Percentiles rank a stretch among this genome's conserved stretches.
These are phyloP conservation scores for Scaptomyza tumidula DNA, from an alignment of 2,888 invertebrate species.

Conservation along the genomic window DNA sequence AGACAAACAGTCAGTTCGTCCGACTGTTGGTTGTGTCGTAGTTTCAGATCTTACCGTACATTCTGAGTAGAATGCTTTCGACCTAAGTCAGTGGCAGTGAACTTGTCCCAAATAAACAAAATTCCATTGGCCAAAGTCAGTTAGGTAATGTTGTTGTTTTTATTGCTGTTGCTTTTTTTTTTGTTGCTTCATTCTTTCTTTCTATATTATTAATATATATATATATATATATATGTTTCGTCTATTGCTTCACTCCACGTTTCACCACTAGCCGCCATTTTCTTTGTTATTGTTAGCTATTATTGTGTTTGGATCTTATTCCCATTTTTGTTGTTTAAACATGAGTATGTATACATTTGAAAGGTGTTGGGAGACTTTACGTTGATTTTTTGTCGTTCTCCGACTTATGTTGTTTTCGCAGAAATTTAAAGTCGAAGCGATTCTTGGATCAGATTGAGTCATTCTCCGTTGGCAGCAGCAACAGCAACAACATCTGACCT, in stretches of 20 bases:
- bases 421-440: slow-evolving; percentile 43
- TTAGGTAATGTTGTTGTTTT: slow-evolving; percentile 51
- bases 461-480: slow-evolving; percentile 22
- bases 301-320: slow-evolving; percentile 25
- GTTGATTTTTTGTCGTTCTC: neutral
- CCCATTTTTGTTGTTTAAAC: slow-evolving; percentile 9
- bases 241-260: slow-evolving; percentile 15
- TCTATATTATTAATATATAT: slow-evolving; percentile 12
- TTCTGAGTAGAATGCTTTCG: slow-evolving; percentile 32
- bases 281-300: slow-evolving; percentile 45
- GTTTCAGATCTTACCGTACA: slow-evolving; percentile 36
- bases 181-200: slow-evolving; percentile 27
- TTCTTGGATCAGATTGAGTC: slow-evolving; percentile 54
- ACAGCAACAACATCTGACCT: slow-evolving; percentile 10
- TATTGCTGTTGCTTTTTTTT: neutral
- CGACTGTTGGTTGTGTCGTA: neutral
- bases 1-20: slow-evolving; percentile 12
- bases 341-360: slow-evolving; percentile 24
- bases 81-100: slow-evolving; percentile 59
- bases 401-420: slow-evolving; percentile 49
- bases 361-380: slow-evolving; percentile 14
- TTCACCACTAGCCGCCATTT: slow-evolving; percentile 41
- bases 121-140: slow-evolving; percentile 64
- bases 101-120: slow-evolving; percentile 82
- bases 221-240: neutral